These are phyloP conservation scores for Vulpes vulpes DNA, from an alignment of 2,113 vertebrate species.

Conservation along the genomic window DNA sequence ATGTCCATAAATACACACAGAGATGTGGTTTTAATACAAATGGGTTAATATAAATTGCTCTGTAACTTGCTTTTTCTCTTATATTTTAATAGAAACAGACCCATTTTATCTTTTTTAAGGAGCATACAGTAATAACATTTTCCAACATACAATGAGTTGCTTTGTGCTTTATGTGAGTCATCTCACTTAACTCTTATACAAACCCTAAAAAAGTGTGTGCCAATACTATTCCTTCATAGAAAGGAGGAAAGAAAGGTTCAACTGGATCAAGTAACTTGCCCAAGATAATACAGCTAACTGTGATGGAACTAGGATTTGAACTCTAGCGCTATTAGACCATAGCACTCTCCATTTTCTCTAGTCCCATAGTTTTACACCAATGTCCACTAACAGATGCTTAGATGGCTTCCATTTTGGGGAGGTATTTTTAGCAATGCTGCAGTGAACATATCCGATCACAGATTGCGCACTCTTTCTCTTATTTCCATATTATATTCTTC, in stretches of 20 bases:
- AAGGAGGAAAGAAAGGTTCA: background rate
- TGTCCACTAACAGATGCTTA: background rate
- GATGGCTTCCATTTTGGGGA: background rate
- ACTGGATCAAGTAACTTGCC: constrained; percentile 19
- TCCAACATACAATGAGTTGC: background rate
- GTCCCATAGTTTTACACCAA: background rate
- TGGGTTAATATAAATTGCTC: background rate
- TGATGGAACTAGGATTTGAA: background rate
- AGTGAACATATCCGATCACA: background rate
- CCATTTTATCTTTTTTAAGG: constrained; percentile 21
- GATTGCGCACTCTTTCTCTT: background rate
- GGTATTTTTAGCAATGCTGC: background rate
- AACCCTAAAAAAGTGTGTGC: background rate
- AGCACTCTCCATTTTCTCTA: background rate
- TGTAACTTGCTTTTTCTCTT: background rate
- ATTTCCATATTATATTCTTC: background rate
- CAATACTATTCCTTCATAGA: background rate
- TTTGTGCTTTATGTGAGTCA: constrained; percentile 39
- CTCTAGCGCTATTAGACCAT: background rate
- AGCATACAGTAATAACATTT: background rate
- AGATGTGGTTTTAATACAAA: background rate
- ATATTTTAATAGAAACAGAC: background rate
- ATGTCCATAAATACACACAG: background rate
- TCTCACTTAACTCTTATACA: background rate
- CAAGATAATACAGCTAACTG: background rate